Base-by-base conservation (phyloP, 2,113 vertebrate species). In the Ciconia stormi region DNA sequence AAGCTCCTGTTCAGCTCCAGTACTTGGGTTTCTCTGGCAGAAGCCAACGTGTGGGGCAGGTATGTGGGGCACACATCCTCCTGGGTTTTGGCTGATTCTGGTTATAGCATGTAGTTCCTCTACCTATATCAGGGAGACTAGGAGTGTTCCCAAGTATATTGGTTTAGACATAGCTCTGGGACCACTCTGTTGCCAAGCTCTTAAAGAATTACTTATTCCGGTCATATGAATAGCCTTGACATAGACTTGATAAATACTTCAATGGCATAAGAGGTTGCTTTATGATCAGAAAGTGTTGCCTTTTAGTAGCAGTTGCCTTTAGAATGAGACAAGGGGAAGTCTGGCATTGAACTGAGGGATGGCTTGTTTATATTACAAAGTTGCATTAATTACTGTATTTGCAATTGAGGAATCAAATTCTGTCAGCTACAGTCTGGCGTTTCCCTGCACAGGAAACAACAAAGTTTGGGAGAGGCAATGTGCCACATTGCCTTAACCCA, bases 31-130 rank as follows among this genome's bases (percentile, higher is more conserved):
- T 58, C n/a, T 34, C 7, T 49, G 38, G 4, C 10, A 18, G 34
- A 2, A 82, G 2, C 3, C 30, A 66, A 7, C 1, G 2, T 13
- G 19, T 2, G 5, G 46, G 22, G 10, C 26, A 52, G 16, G 17
- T n/a, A 4, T 18, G 6, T 16, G 13, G 14, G 11, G 21, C 32
- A 58, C 6, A 15, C 10, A 23, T 12, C 7, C 21, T 69, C 11
- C 18, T 36, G 53, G 16, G 13, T 63, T 93, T 82, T 82, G 36
- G 3, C 5, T 82, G 23, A 29, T 74, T 65, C n/a, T 85, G 50
- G 7, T 47, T 66, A 52, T 6, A 44, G 9, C 8, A 34, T 17
- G 8, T 5, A 36, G 17, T 13, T 82, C 23, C 42, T 74, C 30
- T 56, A 11, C 7, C 10, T 59, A 10, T 27, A 50, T 16, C 11